phyloP scores from a whole-genome alignment of 1,140 invertebrate genomes.

The Saccostrea glomerata region DNA sequence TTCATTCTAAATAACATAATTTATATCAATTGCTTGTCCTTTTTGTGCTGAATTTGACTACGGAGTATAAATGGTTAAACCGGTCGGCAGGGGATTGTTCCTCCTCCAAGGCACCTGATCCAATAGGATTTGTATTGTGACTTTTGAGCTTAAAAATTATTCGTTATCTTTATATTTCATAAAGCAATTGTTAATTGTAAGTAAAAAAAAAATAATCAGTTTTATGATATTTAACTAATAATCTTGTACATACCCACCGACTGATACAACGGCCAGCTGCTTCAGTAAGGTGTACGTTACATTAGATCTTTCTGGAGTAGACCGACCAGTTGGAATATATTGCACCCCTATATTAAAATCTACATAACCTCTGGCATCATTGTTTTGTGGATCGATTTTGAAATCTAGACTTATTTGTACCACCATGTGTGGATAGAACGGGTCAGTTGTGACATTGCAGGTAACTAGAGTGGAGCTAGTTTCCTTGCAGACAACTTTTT shows the following conservation, averaged over 20 bases:
- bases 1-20: too few species aligned
- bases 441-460: neutral
- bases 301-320: neutral
- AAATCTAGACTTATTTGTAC: constrained; percentile 1
- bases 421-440: neutral
- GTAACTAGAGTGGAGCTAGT: neutral
- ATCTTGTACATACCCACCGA: constrained; percentile 9
- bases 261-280: neutral
- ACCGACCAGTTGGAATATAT: neutral
- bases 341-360: neutral
- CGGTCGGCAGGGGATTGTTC: too few species aligned
- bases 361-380: neutral
- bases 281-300: neutral
- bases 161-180: too few species aligned
- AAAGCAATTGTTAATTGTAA: too few species aligned
- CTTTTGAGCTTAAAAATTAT: too few species aligned
- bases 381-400: neutral
- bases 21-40: too few species aligned
- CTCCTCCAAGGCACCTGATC: too few species aligned
- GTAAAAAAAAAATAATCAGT: too few species aligned
- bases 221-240: too few species aligned
- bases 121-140: too few species aligned
- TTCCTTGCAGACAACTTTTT: neutral
- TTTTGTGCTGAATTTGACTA: too few species aligned
- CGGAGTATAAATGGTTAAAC: too few species aligned